Conservation (phyloP, 1,140 invertebrate genomes). For the Homalodisca vitripennis region DNA sequence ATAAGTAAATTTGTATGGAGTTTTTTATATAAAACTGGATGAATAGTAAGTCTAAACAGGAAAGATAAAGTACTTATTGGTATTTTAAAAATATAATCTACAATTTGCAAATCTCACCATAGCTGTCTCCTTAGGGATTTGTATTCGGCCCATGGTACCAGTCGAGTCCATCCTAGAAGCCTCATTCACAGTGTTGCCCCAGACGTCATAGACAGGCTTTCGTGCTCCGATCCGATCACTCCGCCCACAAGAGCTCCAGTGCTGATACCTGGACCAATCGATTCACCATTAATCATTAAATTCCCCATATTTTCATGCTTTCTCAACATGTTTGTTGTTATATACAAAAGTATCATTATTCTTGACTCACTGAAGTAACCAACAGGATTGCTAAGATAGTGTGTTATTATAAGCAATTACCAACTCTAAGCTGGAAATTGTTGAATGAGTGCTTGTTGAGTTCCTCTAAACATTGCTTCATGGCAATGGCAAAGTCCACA, state of each 20-base stretch:
- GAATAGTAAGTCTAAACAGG: no score
- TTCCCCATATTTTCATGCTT: no score
- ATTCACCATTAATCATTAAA: not conserved
- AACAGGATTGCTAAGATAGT: no score
- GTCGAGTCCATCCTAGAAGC: constrained; percentile 93
- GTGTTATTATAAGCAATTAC: no score
- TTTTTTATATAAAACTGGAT: no score
- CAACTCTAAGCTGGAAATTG: constrained; percentile 92
- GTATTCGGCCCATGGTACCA: constrained; percentile 81
- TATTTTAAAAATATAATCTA: no score
- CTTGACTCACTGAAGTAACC: no score
- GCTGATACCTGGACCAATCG: constrained; percentile 68
- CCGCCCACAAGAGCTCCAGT: constrained; percentile 94
- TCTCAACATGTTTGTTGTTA: no score
- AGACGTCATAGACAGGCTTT: constrained; percentile 98
- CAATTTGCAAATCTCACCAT: constrained; percentile 56
- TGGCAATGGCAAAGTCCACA: constrained; percentile 92
- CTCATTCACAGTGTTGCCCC: constrained; percentile 96
- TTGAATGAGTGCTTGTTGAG: constrained; percentile 98
- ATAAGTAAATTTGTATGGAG: no score
- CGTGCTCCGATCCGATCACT: constrained; percentile 95
- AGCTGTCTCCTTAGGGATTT: constrained; percentile 83
- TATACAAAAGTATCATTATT: no score
- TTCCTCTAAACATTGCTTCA: constrained; percentile 84
- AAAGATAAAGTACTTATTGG: no score